Percentiles rank a stretch among this genome's conserved stretches.
Conservation (phyloP, 1,140 invertebrate genomes). For the Agrilus planipennis region DNA sequence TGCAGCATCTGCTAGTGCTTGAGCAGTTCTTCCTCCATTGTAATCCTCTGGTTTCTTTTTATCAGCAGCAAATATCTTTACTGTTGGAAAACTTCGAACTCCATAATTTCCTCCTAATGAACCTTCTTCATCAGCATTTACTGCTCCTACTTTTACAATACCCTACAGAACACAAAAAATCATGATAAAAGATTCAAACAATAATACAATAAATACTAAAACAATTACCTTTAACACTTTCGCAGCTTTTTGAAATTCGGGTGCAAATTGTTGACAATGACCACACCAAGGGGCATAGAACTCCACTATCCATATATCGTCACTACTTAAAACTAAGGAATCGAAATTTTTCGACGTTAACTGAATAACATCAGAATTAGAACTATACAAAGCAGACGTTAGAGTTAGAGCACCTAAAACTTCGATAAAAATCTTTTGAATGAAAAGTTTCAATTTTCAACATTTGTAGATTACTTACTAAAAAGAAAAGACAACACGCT, state of each 20-base stretch:
- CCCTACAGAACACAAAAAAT: constrained; percentile 47
- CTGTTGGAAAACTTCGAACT: constrained; percentile 88
- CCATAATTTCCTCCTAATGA: constrained; percentile 68
- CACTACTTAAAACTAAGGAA: constrained; percentile 66
- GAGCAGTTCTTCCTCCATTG: constrained; percentile 74
- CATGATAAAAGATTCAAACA: not conserved
- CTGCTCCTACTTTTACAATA: constrained; percentile 84
- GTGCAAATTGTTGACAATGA: constrained; percentile 69
- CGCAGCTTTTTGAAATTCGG: constrained; percentile 83
- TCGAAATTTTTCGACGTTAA: constrained; percentile 89
- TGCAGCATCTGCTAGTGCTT: constrained; percentile 74
- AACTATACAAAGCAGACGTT: constrained; percentile 72
- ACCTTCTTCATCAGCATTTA: constrained; percentile 85
- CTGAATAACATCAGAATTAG: constrained; percentile 77
- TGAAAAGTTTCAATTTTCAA: no score
- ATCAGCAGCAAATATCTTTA: constrained; percentile 86
- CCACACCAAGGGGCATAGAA: constrained; percentile 93
- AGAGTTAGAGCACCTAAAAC: no score
- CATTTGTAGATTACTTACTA: no score
- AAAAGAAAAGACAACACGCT: no score
- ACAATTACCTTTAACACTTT: constrained; percentile 64
- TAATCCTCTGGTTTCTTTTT: constrained; percentile 83
- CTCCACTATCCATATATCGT: constrained; percentile 87
- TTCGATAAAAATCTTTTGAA: no score
- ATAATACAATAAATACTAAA: not conserved